Evolutionary conservation across 64 coral and sea anemone genomes (phyloP), one percentile per base, ranked within the genome.

Genomic region (Orbicella faveolata): DNA sequence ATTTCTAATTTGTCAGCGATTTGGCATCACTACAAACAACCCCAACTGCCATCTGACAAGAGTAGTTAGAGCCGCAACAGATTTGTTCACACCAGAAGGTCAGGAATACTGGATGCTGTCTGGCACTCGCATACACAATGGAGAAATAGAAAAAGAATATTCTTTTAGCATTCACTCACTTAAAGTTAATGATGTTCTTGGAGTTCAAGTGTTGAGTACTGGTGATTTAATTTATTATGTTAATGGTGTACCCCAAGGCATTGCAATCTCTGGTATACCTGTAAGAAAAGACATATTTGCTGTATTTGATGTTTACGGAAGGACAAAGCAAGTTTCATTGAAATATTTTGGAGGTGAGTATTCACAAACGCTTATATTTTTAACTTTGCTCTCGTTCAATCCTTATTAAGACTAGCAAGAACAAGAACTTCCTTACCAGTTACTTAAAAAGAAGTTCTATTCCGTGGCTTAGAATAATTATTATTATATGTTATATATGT

Each of bases 241-340:
- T 10, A 93, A 99, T 88, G 94, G 94, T 53, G 69, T 96, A 0
- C 86, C 76, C 74, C 90, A 96, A 84, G 97, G 97, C 10, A 61
- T 87, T 54, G 97, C 97, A 54, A 93, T 93, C 75, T 74, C 89
- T 76, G 91, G 74, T 17, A 93, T 99, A 77, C 97, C 97, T 80
- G 83, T 74, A 16, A 91, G 96, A 81, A 99, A 93, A 55, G 89
- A 94, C 37, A 79, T 99, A 4, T 99, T 93, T 94, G 90, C 64
- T 88, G 84, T 99, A 63, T 95, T 96, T 93, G 97, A 99, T 96
- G 94, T 99, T 79, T 99, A 99, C 89, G 97, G 97, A 63, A 91
- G 91, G 85, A 96, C 94, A 86, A 99, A 99, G 53, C 91, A 96
- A 80, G 94, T 99, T 0, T 90, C 97, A 6, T 84, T 89, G 84